Conservation (phyloP, 2,888 invertebrate genomes). For the Agapostemon virescens region DNA sequence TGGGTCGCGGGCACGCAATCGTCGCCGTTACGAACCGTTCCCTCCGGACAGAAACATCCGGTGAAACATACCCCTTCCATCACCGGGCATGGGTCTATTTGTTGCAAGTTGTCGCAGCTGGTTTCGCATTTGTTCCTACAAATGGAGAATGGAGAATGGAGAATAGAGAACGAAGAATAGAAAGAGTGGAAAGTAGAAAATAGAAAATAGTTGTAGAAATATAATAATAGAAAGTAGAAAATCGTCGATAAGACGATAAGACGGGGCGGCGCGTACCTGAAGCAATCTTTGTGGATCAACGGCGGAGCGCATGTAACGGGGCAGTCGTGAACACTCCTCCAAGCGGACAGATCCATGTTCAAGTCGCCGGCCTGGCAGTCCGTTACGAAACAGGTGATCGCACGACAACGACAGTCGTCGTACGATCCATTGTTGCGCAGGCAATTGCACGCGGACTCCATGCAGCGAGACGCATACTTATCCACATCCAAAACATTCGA, state of each 20-base stretch:
- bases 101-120: constrained; percentile 85
- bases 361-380: constrained; percentile 87
- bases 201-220: too few relatives aligned
- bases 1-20: constrained; percentile 86
- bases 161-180: background rate
- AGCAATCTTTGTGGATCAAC: constrained; percentile 91
- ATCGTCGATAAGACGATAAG: too few relatives aligned
- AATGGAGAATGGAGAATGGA: background rate
- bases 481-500: constrained; percentile 85
- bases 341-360: constrained; percentile 85
- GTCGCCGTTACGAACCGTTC: constrained; percentile 85
- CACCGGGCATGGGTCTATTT: constrained; percentile 84
- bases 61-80: constrained; percentile 88
- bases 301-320: constrained; percentile 88
- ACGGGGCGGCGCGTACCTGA: constrained; percentile 84
- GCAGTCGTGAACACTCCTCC: constrained; percentile 88
- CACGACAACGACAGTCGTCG: constrained; percentile 86
- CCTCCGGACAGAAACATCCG: constrained; percentile 93
- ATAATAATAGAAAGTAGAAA: too few relatives aligned
- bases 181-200: too few relatives aligned
- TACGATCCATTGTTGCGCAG: constrained; percentile 80
- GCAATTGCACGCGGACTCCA: constrained; percentile 89
- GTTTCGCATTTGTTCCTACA: constrained; percentile 85
- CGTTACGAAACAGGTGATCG: constrained; percentile 87
- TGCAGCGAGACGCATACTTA: constrained; percentile 86